A percentile compares a stretch with the other conserved stretches of the same genome.
These are phyloP conservation scores for Drosophila greeni DNA, from an alignment of 2,888 invertebrate genomes.

Conservation along the genomic window DNA sequence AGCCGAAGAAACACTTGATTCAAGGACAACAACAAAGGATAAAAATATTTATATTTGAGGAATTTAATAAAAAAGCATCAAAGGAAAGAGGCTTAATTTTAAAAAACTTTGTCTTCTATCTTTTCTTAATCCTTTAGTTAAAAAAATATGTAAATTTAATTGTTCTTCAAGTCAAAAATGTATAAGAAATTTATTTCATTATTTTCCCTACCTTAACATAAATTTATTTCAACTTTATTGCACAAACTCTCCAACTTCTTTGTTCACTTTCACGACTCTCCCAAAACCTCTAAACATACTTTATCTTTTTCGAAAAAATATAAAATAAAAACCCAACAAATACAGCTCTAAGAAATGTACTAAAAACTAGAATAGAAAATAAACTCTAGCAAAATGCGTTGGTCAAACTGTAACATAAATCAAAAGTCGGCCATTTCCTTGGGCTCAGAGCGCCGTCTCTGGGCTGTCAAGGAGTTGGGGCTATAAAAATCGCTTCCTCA, in stretches of 20 bases:
- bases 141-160: neutral
- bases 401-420: conserved; percentile 59
- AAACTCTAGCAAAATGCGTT: conserved; percentile 38
- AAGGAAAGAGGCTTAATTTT: neutral
- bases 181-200: neutral
- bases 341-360: conserved; percentile 19
- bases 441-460: conserved; percentile 54
- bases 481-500: conserved; percentile 65
- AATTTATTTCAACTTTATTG: neutral
- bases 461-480: conserved; percentile 37
- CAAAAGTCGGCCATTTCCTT: conserved; percentile 38
- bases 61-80: too few species aligned
- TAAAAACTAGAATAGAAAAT: neutral
- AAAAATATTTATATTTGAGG: conserved; percentile 23
- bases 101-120: neutral
- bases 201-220: neutral
- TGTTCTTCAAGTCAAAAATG: neutral
- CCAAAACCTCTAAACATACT: neutral
- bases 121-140: neutral
- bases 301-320: neutral
- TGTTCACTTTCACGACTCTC: conserved; percentile 13
- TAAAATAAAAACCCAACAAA: conserved; percentile 8
- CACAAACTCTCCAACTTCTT: neutral
- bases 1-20: conserved; percentile 11
- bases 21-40: conserved; percentile 28